These are phyloP conservation scores for Eupithecia subfuscata DNA, from an alignment of 2,888 invertebrate species.

Conservation along the genomic window DNA sequence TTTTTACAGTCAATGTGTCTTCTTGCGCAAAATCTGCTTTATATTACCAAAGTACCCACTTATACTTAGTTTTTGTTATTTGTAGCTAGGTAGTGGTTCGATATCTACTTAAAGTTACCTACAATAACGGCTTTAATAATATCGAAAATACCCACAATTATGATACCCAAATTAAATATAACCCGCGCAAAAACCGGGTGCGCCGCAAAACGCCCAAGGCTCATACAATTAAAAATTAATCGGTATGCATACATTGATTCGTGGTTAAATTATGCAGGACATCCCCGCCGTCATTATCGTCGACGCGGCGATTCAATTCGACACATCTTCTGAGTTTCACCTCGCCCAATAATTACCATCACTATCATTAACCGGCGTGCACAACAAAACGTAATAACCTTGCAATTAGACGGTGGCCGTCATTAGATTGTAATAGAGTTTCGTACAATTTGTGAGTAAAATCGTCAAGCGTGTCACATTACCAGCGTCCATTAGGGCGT, in stretches of 20 bases:
- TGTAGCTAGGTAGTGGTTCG: not conserved
- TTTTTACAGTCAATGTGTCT: not conserved
- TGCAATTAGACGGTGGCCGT: constrained; percentile 82
- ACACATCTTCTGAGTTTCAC: constrained; percentile 83
- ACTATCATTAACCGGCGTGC: constrained; percentile 78
- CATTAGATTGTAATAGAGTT: constrained; percentile 84
- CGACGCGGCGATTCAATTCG: constrained; percentile 78
- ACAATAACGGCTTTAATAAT: not conserved
- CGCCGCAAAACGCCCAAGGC: constrained; percentile 56
- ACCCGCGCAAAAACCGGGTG: constrained; percentile 46
- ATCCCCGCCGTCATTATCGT: constrained; percentile 62
- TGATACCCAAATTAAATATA: constrained; percentile 13
- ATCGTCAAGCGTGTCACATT: constrained; percentile 85
- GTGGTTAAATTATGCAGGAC: constrained; percentile 56
- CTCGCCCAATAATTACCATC: constrained; percentile 80
- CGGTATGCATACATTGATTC: constrained; percentile 68
- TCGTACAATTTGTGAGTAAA: constrained; percentile 84
- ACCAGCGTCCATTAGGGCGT: constrained; percentile 82
- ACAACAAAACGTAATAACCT: constrained; percentile 82
- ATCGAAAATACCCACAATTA: not conserved
- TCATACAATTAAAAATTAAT: constrained; percentile 74
- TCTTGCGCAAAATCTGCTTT: not conserved
- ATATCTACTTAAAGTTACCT: not conserved
- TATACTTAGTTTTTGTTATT: not conserved
- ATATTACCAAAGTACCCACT: not conserved